Conservation (phyloP, 1,140 invertebrate species). For the Sitodiplosis mosellana region DNA sequence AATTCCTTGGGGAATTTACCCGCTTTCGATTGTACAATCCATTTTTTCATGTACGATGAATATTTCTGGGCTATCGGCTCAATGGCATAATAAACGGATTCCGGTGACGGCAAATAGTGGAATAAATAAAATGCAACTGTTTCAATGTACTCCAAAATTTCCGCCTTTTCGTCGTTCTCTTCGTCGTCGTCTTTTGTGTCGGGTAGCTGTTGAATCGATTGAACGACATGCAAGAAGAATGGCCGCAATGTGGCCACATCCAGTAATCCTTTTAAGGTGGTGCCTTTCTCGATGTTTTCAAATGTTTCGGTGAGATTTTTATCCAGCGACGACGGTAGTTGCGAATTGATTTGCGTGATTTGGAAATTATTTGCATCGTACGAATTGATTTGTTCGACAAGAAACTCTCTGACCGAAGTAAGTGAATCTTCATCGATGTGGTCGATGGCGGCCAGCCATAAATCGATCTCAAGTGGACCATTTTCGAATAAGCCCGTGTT, state of each 20-base stretch:
- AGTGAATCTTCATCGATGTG: slow-evolving; percentile 16
- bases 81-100: slow-evolving; percentile 2
- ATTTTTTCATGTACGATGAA: slow-evolving; percentile 11
- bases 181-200: slow-evolving; percentile 5
- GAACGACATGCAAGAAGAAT: slow-evolving; percentile 9
- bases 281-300: slow-evolving; percentile 17
- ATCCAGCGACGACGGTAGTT: background rate
- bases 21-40: slow-evolving; percentile 4
- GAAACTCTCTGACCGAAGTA: slow-evolving; percentile 17
- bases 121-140: slow-evolving; percentile 16
- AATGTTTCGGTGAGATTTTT: slow-evolving; percentile 16
- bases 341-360: background rate
- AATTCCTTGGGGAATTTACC: background rate
- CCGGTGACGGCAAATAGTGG: slow-evolving; percentile 17
- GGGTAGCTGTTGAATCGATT: background rate
- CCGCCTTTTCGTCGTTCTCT: slow-evolving; percentile 1
- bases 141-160: slow-evolving; percentile 17
- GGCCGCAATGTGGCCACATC: slow-evolving; percentile 17
- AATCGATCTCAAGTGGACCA: slow-evolving; percentile 36
- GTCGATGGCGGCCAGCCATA: slow-evolving; percentile 37
- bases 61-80: background rate
- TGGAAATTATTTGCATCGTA: background rate
- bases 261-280: slow-evolving; percentile 19
- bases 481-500: slow-evolving; percentile 40
- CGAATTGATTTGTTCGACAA: slow-evolving; percentile 11